Percentiles rank a stretch among this genome's conserved stretches.
Evolutionary conservation across 2,797 vertebrate species (phyloP).

Genomic region (Babyrousa celebensis): DNA sequence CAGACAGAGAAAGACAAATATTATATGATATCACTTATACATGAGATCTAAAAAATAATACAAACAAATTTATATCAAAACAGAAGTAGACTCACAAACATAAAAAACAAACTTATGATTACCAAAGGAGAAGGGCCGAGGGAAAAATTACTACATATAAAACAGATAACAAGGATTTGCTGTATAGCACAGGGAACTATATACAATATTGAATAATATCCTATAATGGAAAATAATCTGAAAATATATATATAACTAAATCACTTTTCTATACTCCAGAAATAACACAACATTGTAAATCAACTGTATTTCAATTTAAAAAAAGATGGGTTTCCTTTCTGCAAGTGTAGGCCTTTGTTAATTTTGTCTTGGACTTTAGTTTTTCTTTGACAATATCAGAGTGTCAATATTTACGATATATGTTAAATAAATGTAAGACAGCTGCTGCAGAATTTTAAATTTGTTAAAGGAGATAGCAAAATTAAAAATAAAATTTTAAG

Average conservation of each 20-base stretch:
- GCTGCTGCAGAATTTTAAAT: neutral
- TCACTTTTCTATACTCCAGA: neutral
- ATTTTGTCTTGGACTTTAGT: conserved; percentile 51
- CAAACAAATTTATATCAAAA: neutral
- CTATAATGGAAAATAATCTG: neutral
- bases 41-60: neutral
- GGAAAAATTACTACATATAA: neutral
- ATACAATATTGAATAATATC: neutral
- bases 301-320: neutral
- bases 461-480: conserved; percentile 23
- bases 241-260: neutral
- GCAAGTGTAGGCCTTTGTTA: conserved; percentile 9
- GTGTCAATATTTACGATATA: neutral
- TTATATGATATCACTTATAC: neutral
- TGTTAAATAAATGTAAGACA: conserved; percentile 34
- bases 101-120: neutral
- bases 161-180: neutral
- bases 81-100: neutral
- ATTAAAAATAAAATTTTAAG: conserved; percentile 51
- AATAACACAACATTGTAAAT: neutral
- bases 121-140: neutral
- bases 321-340: conserved; percentile 21
- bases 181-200: neutral
- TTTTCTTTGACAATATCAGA: conserved; percentile 14
- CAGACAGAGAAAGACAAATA: neutral